Base-by-base conservation (phyloP, 2,797 vertebrate genomes). In the Sparidentex hasta region DNA sequence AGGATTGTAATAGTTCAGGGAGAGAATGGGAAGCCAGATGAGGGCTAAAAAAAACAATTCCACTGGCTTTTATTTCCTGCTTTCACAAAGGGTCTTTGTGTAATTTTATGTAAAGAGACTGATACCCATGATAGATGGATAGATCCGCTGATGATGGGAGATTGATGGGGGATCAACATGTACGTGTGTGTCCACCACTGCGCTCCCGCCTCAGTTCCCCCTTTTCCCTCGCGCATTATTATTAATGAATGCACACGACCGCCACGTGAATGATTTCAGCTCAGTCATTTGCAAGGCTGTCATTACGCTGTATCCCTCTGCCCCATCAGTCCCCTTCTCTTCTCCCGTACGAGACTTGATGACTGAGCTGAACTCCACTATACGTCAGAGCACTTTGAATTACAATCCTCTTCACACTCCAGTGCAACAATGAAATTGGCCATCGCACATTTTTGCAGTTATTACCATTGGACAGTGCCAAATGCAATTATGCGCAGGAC, bases 391-490 rank as follows among this genome's bases (percentile, higher is more conserved):
- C 81, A 62, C 71, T 86, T 87, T 86, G 58, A 92, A 88, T 91
- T 85, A 83, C 77, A 83, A 80, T 83, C 71, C 74, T 87, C 84
- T 91, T 91, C 90, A 90, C 87, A 89, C 88, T 90, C 76, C 79
- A 83, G 79, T 90, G 90, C 79, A 76, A 84, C 84, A 82, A 82
- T 81, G 74, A 87, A 93, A 92, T 91, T 91, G 88, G 86, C 80
- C 71, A 33, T 83, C 73, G 78, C 79, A 76, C 59, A 58, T 89
- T 86, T 38, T 83, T 88, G 71, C 65, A 71, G 65, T 88, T 87
- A 89, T 89, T 88, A 90, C 84, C 72, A 74, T 14, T 86, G 80
- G 86, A 92, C 85, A 80, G 80, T 85, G 83, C 86, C 88, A 86
- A 90, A 91, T 86, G 86, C 78, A 93, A 87, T 92, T 93, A 89